phyloP scores from a whole-genome alignment of 2,888 invertebrate genomes.

The Nasonia oneida region DNA sequence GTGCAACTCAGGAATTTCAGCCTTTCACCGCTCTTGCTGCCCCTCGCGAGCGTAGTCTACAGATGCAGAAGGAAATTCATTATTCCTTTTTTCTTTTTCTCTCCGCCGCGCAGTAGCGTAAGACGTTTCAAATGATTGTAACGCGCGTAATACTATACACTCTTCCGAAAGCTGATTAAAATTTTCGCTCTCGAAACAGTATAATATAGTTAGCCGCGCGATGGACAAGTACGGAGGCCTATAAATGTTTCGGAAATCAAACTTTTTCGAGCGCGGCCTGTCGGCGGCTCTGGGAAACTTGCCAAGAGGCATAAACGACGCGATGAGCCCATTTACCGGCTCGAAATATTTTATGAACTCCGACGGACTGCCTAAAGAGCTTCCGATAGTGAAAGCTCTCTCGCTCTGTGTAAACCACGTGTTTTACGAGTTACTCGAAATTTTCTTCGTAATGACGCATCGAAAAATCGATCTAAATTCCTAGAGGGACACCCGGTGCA shows the following conservation, averaged over 20 bases:
- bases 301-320: constrained; percentile 29
- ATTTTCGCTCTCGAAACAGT: neutral
- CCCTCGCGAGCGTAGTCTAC: neutral
- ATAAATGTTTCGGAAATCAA: constrained; percentile 17
- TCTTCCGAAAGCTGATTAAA: neutral
- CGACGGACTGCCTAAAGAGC: neutral
- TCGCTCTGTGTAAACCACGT: neutral
- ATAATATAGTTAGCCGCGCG: neutral
- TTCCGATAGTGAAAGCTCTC: neutral
- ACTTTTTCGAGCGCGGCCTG: neutral
- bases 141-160: neutral
- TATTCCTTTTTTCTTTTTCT: neutral
- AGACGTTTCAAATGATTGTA: neutral
- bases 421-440: neutral
- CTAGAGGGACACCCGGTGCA: constrained; percentile 42
- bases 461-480: neutral
- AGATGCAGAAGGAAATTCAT: constrained; percentile 7
- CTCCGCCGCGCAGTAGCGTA: neutral
- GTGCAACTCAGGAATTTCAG: constrained; percentile 46
- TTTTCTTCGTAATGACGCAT: neutral
- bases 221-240: neutral
- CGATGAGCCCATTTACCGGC: constrained; percentile 5
- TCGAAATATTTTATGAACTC: constrained; percentile 33
- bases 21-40: neutral
- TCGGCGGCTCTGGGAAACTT: constrained; percentile 1